Conservation (phyloP, 2,888 invertebrate species). For the Anticlea derivata region DNA sequence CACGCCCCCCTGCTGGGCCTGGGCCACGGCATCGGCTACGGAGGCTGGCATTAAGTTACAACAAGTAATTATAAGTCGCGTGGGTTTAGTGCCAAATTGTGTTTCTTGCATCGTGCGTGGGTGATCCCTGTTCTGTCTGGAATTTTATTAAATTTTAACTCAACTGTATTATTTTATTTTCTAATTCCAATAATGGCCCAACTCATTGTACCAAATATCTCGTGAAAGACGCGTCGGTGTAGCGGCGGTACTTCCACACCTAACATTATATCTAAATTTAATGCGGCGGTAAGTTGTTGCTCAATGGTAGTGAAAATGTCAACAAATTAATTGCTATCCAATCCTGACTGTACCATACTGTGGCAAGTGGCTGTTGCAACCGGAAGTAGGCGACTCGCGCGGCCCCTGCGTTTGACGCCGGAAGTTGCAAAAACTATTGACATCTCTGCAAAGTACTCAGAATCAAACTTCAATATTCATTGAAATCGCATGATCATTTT, state of each 20-base stretch:
- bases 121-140: constrained; percentile 37
- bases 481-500: no score
- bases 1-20: constrained; percentile 50
- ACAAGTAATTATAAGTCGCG: constrained; percentile 25
- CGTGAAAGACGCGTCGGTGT: background rate
- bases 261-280: no score
- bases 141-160: constrained; percentile 29
- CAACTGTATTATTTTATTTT: constrained; percentile 13
- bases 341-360: background rate
- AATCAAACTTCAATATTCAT: no score
- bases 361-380: constrained; percentile 19
- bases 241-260: no score
- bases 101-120: constrained; percentile 40
- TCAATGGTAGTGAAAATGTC: constrained; percentile 4
- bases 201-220: no score
- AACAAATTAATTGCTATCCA: constrained; percentile 1
- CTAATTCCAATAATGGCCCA: no score
- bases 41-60: constrained; percentile 57
- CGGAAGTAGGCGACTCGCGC: constrained; percentile 18
- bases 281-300: background rate
- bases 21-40: constrained; percentile 49
- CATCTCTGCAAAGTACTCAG: background rate
- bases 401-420: constrained; percentile 19
- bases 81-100: constrained; percentile 60
- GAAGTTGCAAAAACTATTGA: constrained; percentile 22